Percentiles rank a stretch among this genome's conserved stretches.
phyloP scores from a whole-genome alignment of 2,113 vertebrate genomes.

The Engraulis encrasicolus region DNA sequence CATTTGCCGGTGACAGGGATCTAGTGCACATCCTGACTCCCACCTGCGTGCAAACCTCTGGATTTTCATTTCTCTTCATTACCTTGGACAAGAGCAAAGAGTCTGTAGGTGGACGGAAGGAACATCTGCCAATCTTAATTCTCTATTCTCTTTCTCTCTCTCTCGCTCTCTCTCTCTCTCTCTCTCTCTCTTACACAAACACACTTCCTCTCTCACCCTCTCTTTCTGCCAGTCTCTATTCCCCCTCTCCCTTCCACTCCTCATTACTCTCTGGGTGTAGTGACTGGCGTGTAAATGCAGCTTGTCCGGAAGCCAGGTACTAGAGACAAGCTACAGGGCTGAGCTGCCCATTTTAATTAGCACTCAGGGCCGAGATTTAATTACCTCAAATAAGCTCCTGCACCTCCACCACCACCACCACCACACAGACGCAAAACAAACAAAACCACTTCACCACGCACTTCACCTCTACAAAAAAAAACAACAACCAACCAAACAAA shows the following conservation, averaged over 20 bases:
- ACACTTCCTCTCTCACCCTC: too few relatives aligned
- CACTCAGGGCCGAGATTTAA: slow-evolving; percentile 55
- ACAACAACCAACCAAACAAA: background rate
- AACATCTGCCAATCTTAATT: slow-evolving; percentile 17
- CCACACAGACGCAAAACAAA: slow-evolving; percentile 10
- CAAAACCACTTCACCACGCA: too few relatives aligned
- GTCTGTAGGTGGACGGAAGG: background rate
- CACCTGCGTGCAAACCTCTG: background rate
- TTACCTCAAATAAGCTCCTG: slow-evolving; percentile 44
- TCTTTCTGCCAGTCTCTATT: too few relatives aligned
- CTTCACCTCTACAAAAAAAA: background rate
- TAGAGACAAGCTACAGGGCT: slow-evolving; percentile 48
- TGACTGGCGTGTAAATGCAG: background rate
- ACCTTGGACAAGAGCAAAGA: slow-evolving; percentile 1
- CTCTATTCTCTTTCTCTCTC: too few relatives aligned
- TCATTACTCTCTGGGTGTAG: background rate
- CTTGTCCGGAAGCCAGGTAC: slow-evolving; percentile 33
- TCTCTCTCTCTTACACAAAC: too few relatives aligned
- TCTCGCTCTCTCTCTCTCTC: too few relatives aligned
- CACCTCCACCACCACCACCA: too few relatives aligned
- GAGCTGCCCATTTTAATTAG: slow-evolving; percentile 63
- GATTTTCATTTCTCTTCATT: slow-evolving; percentile 2
- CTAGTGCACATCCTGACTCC: background rate
- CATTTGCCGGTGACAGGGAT: background rate
- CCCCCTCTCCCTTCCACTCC: background rate